phyloP scores from a whole-genome alignment of 1,140 invertebrate genomes.

The Metaphire vulgaris region DNA sequence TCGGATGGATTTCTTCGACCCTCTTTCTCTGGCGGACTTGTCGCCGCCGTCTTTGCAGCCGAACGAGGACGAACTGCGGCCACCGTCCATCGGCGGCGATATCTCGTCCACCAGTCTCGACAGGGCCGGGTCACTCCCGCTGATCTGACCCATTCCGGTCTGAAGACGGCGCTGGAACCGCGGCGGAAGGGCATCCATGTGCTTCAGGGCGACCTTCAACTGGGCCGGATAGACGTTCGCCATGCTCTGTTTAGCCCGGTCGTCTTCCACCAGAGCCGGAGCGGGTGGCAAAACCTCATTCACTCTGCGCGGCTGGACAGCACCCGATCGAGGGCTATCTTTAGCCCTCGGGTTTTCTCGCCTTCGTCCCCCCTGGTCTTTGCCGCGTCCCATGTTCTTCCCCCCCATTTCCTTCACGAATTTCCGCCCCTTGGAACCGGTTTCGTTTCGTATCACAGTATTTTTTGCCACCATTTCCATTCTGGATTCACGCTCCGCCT shows the following conservation, averaged over 20 bases:
- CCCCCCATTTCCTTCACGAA: background rate
- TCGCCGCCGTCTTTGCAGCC: slow-evolving; percentile 7
- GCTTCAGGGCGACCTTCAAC: slow-evolving; percentile 31
- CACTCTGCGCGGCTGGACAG: background rate
- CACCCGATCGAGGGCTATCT: background rate
- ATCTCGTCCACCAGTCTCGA: background rate
- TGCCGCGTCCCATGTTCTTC: slow-evolving; percentile 3
- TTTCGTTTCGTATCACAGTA: background rate
- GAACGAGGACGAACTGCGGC: background rate
- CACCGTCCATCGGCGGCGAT: background rate
- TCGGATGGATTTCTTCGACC: slow-evolving; percentile 27
- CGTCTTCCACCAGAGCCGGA: background rate
- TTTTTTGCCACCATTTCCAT: background rate
- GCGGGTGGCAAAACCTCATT: background rate
- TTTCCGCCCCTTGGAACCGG: background rate
- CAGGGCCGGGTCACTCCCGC: slow-evolving; percentile 6
- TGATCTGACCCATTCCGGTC: slow-evolving; percentile 13
- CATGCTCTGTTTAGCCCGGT: slow-evolving; percentile 4
- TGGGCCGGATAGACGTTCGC: slow-evolving; percentile 30
- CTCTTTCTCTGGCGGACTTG: slow-evolving; percentile 14
- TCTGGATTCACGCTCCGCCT: background rate
- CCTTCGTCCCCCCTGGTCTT: background rate
- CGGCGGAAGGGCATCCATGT: slow-evolving; percentile 29
- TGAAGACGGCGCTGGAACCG: slow-evolving; percentile 27
- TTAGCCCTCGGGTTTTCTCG: background rate